phyloP scores from a whole-genome alignment of 2,888 invertebrate genomes.

The Luperina nickerlii region DNA sequence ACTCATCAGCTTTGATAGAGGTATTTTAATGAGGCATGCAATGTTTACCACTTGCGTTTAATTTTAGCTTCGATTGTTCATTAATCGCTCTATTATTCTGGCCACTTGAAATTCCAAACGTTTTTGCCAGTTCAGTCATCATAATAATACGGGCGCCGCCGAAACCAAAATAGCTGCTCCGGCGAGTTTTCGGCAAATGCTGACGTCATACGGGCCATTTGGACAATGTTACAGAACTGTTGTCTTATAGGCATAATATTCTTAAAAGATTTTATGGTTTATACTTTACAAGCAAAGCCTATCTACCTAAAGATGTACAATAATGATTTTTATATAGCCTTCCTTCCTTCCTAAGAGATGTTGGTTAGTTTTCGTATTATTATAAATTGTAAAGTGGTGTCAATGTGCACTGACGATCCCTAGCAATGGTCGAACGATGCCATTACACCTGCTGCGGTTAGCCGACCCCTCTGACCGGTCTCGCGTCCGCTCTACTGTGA shows the following conservation, averaged over 20 bases:
- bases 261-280: not conserved
- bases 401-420: constrained; percentile 44
- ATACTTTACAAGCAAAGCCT: not conserved
- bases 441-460: constrained; percentile 85
- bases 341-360: not conserved
- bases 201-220: constrained; percentile 85
- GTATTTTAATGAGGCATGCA: constrained; percentile 52
- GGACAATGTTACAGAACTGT: constrained; percentile 76
- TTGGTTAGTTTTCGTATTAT: constrained; percentile 12
- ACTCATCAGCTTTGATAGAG: constrained; percentile 42
- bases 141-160: constrained; percentile 78
- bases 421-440: constrained; percentile 59
- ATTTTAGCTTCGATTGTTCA: constrained; percentile 72
- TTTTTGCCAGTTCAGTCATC: constrained; percentile 83
- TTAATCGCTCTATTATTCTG: constrained; percentile 73
- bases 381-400: constrained; percentile 24
- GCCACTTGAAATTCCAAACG: constrained; percentile 80
- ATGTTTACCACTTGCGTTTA: constrained; percentile 48
- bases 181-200: constrained; percentile 81
- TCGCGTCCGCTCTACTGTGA: constrained; percentile 84
- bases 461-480: constrained; percentile 83
- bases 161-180: constrained; percentile 80
- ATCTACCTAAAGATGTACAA: not conserved
- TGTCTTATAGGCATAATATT: constrained; percentile 53
- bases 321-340: not conserved